phyloP scores from a whole-genome alignment of 2,888 invertebrate species.

The Synergus laeviventris region DNA sequence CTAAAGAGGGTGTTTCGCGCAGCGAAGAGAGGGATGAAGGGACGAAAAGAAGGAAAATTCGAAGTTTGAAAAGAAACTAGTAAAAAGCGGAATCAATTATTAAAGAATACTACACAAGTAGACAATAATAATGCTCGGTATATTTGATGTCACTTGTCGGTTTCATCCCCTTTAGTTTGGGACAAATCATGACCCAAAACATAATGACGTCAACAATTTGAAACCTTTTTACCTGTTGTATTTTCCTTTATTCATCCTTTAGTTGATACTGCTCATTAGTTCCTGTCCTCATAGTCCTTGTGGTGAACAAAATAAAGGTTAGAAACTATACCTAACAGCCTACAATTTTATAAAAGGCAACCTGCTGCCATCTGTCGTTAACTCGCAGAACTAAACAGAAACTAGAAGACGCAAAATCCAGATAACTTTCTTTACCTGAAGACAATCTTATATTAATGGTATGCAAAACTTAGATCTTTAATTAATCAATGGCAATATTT shows the following conservation, averaged over 20 bases:
- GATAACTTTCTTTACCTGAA: conserved; percentile 8
- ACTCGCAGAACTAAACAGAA: background rate
- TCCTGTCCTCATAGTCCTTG: too few species aligned
- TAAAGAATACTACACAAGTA: too few species aligned
- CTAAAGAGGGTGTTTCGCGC: conserved; percentile 46
- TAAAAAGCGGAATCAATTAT: background rate
- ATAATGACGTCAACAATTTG: too few species aligned
- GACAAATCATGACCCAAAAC: too few species aligned
- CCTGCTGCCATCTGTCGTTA: conserved; percentile 15
- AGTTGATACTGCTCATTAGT: too few species aligned
- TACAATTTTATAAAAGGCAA: background rate
- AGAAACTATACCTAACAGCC: background rate
- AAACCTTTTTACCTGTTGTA: too few species aligned
- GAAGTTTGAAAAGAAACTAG: conserved; percentile 16
- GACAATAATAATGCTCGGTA: too few species aligned
- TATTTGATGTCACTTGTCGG: too few species aligned
- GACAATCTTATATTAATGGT: background rate
- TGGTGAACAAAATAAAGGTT: background rate
- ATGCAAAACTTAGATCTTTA: background rate
- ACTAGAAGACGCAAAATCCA: background rate
- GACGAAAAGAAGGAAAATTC: background rate
- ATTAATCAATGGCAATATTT: background rate
- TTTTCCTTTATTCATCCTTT: too few species aligned
- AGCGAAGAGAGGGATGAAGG: conserved; percentile 15
- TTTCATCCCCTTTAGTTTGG: too few species aligned